Evolutionary conservation across 2,113 vertebrate species (phyloP), one percentile per base, ranked within the genome.

Genomic region (Elgaria multicarinata): DNA sequence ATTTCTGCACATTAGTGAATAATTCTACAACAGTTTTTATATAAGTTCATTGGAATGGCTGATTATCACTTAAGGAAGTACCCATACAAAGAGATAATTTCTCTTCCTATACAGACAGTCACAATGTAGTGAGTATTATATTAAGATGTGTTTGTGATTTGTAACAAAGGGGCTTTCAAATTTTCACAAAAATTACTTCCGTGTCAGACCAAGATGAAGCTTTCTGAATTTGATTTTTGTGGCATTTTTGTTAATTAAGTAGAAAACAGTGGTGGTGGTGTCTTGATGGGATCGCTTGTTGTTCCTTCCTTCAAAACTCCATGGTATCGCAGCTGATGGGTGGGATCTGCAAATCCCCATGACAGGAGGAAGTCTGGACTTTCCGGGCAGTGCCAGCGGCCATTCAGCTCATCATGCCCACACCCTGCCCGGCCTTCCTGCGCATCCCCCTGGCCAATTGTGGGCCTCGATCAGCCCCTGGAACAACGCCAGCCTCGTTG

Each of bases 1-100:
- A 64, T 93, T 94, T 94, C 87, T 83, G 64, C 84, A 44, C 20
- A 0, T 90, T 31, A 92, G 50, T 90, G 89, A 89, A 90, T 90
- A 67, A 46, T 92, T 64, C 87, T 94, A 90, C 42, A 90, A 83
- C 20, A 89, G 42, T 66, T 90, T 91, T 85, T 42, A 75, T 75
- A 83, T 64, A 33, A 20, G 87, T 7, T 83, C 67, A 76, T 53
- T 66, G 67, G 80, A 42, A 64, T 82, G 69, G 44, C 78, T 0
- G 0, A 46, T 62, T 92, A 89, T 89, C 90, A 67, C 26, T 92
- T 92, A 76, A 53, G 67, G 14, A 87, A 85, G 46, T 87, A 2
- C 90, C 92, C 42, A 83, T 91, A 74, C 82, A 90, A 84, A 85
- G 31, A 89, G 55, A 33, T 1, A 0, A 36, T 85, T 94, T 93